Evolutionary conservation across 2,797 vertebrate species (phyloP).

Genomic region (Sandelia bainsii): DNA sequence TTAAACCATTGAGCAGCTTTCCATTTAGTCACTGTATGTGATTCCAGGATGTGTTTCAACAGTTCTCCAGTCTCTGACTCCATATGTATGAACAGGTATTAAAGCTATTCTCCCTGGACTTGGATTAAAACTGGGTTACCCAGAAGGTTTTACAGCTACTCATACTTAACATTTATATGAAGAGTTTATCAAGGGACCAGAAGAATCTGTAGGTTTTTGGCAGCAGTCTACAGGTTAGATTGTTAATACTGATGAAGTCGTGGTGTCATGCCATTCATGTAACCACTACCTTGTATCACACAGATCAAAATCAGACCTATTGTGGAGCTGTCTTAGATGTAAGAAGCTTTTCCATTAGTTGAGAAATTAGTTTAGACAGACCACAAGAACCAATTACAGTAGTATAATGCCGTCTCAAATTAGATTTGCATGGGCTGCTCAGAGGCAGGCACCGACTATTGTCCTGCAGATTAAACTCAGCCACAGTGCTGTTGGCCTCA

Average conservation of each 20-base stretch:
- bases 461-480: slow-evolving; percentile 67
- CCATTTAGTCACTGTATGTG: too few species aligned
- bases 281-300: slow-evolving; percentile 14
- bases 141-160: too few species aligned
- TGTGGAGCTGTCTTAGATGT: slow-evolving; percentile 44
- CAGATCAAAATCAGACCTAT: slow-evolving; percentile 25
- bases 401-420: slow-evolving; percentile 73
- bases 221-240: neutral
- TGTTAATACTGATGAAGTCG: slow-evolving; percentile 35
- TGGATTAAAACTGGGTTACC: too few species aligned
- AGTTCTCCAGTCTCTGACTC: neutral
- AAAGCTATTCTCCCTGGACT: too few species aligned
- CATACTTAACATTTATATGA: too few species aligned
- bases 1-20: too few species aligned
- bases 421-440: slow-evolving; percentile 68
- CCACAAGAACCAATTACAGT: slow-evolving; percentile 66
- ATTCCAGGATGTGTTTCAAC: neutral
- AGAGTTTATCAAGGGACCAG: neutral
- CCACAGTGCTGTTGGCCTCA: neutral
- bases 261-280: slow-evolving; percentile 19
- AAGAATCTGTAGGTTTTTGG: too few species aligned
- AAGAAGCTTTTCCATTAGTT: slow-evolving; percentile 37
- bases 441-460: slow-evolving; percentile 54
- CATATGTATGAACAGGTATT: too few species aligned
- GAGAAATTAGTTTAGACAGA: slow-evolving; percentile 72